These are phyloP conservation scores for Emydura subglobosa DNA, from an alignment of 2,113 vertebrate species.

Conservation along the genomic window DNA sequence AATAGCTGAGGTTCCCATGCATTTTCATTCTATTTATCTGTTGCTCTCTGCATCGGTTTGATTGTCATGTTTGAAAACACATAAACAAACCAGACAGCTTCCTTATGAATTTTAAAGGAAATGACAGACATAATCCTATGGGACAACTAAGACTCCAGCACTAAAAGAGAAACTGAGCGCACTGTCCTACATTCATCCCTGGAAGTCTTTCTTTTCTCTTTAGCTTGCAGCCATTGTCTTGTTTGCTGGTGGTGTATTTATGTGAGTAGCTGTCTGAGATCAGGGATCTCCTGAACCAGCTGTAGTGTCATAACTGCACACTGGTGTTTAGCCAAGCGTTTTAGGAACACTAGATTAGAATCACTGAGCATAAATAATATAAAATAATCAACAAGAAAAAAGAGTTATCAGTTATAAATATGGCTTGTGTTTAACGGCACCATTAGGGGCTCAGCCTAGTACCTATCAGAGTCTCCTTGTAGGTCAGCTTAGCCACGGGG, in stretches of 20 bases:
- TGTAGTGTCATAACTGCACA: not conserved
- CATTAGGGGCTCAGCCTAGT: not conserved
- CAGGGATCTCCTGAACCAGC: not conserved
- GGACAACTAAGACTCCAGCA: not conserved
- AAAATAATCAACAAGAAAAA: not conserved
- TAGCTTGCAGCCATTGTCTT: accelerated
- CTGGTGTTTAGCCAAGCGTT: not conserved
- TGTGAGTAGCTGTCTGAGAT: not conserved
- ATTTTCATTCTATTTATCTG: not conserved
- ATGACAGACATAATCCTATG: not conserved
- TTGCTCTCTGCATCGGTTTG: not conserved
- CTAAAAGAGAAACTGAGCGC: accelerated
- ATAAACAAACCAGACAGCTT: too few relatives aligned
- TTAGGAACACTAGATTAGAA: not conserved
- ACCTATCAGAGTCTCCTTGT: not conserved
- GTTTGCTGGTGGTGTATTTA: not conserved
- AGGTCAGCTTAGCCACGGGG: too few relatives aligned
- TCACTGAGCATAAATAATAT: not conserved
- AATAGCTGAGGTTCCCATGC: not conserved
- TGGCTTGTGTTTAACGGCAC: not conserved
- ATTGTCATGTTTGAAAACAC: not conserved
- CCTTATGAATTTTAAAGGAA: not conserved
- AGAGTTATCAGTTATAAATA: accelerated
- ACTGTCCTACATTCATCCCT: too few relatives aligned
- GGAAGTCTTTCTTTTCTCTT: accelerated